Evolutionary conservation across 2,113 vertebrate genomes (phyloP).

Genomic region (Rhynchomys soricoides): DNA sequence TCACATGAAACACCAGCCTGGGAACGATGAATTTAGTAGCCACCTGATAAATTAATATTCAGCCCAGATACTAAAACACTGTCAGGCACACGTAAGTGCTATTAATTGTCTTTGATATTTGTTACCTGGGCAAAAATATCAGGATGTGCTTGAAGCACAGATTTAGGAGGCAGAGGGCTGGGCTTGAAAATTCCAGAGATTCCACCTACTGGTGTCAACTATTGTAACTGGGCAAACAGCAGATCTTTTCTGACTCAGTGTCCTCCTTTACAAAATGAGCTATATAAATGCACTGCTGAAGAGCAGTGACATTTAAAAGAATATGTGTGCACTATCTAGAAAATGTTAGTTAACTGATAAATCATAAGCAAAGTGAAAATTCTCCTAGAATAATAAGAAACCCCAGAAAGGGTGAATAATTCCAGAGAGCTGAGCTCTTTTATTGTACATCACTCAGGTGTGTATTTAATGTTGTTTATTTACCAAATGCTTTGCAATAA

Average conservation of each 20-base stretch:
- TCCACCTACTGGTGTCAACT: neutral
- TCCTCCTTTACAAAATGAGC: neutral
- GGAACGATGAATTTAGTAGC: neutral
- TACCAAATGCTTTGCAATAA: conserved; percentile 2
- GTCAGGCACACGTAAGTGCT: neutral
- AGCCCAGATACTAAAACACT: neutral
- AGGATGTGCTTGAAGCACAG: neutral
- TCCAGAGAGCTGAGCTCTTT: neutral
- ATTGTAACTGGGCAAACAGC: neutral
- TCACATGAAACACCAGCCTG: conserved; percentile 14
- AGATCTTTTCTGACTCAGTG: neutral
- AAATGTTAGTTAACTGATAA: conserved; percentile 17
- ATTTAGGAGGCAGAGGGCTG: neutral
- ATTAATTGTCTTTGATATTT: neutral
- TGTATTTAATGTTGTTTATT: conserved; percentile 30
- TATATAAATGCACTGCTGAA: neutral
- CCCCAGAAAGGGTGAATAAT: neutral
- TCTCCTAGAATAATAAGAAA: conserved; percentile 18
- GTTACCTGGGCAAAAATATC: neutral
- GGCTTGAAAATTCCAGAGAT: neutral
- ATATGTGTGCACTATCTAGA: neutral
- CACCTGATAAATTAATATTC: conserved; percentile 34
- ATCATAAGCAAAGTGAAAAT: neutral
- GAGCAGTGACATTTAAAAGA: conserved; percentile 16
- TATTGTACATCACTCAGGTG: neutral